Base-by-base conservation (phyloP, 2,888 invertebrate genomes). In the Allolobophora icterica region DNA sequence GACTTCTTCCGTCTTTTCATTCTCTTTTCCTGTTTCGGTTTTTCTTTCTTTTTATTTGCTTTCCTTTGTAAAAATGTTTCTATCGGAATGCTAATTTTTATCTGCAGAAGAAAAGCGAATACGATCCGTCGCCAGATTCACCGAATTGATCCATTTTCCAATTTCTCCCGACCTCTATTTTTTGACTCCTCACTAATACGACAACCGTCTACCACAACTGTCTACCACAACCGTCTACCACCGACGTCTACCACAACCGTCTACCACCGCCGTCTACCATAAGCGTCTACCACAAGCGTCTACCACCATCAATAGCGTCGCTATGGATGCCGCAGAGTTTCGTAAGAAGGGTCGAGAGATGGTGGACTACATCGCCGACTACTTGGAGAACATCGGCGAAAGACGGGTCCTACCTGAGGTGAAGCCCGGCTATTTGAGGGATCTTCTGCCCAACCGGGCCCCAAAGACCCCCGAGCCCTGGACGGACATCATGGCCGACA, bases 371-470 rank as follows among this genome's bases (percentile, higher is more conserved):
- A 90, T 92, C 21, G 92, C 92, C 35, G 92, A 92, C 84, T 92
- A 92, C 52, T 35, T 92, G 90, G 91, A 92, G 40, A 83, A 91
- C 42, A 91, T 92, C 40, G 17, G 58, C 33, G 35, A 91, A 8
- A 84, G 91, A 42, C 52, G 89, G 35, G 92, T 92, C n/a, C 83
- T 92, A 34, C 35, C 92, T 30, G 89, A 92, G 19, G 92, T 92
- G 6, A 58, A 92, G 89, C 92, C 92, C 0, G 92, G 92, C 21
- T 92, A 91, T 89, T 34, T 92, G 35, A 92, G 93, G 52, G 92
- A 94, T 5, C 93, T 94, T 34, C 92, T 95, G 21, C 94, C 94
- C 1, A 93, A 93, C 58, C 92, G 93, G 35, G 94, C 94, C 0
- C 94, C 95, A 0, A 92, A 93, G 58, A 91, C 93, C 30, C 93